Conservation (phyloP, 2,888 invertebrate species). For the Coenonympha glycerion region DNA sequence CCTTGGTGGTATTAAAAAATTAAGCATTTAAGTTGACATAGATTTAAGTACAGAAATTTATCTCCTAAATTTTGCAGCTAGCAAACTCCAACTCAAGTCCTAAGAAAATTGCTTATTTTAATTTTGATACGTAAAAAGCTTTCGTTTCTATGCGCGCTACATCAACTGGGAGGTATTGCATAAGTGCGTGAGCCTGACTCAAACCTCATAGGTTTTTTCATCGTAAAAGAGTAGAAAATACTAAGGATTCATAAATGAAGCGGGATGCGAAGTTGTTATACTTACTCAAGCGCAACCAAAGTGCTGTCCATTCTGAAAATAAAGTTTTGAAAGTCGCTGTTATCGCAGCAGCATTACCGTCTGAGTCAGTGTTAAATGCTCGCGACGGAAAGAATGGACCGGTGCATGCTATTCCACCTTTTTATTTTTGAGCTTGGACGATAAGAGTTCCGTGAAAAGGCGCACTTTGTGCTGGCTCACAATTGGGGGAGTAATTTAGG, state of each 20-base stretch:
- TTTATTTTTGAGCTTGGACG: constrained; percentile 22
- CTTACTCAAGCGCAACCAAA: constrained; percentile 28
- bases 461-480: constrained; percentile 12
- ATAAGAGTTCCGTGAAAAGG: constrained; percentile 19
- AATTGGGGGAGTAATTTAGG: constrained; percentile 4
- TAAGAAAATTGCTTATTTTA: no score
- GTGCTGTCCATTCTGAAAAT: constrained; percentile 33
- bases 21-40: no score
- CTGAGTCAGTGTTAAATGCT: constrained; percentile 32
- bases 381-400: constrained; percentile 29
- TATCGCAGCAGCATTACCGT: constrained; percentile 32
- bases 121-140: no score
- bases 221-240: neutral
- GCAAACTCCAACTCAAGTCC: no score
- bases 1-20: no score
- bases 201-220: neutral
- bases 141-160: no score
- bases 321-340: constrained; percentile 30
- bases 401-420: constrained; percentile 19
- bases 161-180: no score
- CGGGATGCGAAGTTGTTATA: constrained; percentile 24
- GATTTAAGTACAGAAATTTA: no score
- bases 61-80: no score
- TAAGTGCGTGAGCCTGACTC: no score
- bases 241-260: constrained; percentile 9